Base-by-base conservation (phyloP, 1,140 invertebrate species). In the Saxidomus purpurata region DNA sequence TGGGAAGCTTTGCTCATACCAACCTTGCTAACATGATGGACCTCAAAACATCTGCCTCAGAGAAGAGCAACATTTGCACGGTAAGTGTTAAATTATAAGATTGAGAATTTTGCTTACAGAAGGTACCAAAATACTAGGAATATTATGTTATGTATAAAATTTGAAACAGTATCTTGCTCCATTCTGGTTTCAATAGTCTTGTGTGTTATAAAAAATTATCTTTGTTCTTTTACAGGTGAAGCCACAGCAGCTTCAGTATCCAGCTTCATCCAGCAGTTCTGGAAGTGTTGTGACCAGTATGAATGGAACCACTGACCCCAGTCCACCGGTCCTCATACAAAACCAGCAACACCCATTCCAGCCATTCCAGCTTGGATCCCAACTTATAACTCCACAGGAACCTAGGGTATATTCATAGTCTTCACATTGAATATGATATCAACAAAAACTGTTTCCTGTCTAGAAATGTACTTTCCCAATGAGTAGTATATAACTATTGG, bases 21-120 rank as follows among this genome's bases (percentile, higher is more conserved):
- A 88, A 81, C 63, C 67, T 85, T 25, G 71, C 36, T 38, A 88
- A 88, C 34, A 88, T 88, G 34, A 88, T 88, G 76, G 74, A 88
- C 0, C 43, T 88, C 0, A 88, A 88, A 47, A 11, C 86, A 52
- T 17, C 40, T 25, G 71, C 49, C 76, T 43, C 89, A 28, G 95
- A 95, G 90, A 94, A 95, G 38, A 97, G 97, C 77, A 97, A 97
- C 95, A 97, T 97, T 61, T 97, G 97, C 96, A 97, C 97, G 96
- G 95, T 95, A 91, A 91, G 85, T 77, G 9, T 82, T 43, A 43
- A 43, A 8, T 43, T 43, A 43, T 8, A 43, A 43, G 43, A 4
- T 15, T 43, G 43, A 43, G 4, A 43, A 43, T 43, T 43, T 43
- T n/a, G n/a, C n/a, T n/a, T n/a, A n/a, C n/a, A n/a, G n/a, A n/a